Evolutionary conservation across 2,113 vertebrate species (phyloP).

Genomic region (Psilopogon haemacephalus): DNA sequence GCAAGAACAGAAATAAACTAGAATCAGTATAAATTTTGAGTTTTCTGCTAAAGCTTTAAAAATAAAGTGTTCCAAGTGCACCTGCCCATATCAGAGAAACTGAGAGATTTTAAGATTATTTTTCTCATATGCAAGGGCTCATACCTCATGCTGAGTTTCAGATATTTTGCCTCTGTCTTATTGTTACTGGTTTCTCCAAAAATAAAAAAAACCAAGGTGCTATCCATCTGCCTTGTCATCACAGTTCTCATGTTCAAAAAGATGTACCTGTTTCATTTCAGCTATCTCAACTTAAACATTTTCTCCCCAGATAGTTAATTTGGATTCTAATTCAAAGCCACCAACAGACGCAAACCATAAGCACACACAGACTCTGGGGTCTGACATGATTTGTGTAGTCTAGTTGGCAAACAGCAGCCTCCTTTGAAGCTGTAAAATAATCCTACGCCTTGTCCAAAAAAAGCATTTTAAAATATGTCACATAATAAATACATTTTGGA

Average conservation of each 20-base stretch:
- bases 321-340: background rate
- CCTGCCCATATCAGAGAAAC: background rate
- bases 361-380: fast-evolving
- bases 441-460: background rate
- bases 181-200: background rate
- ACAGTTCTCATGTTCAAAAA: background rate
- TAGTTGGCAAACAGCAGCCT: background rate
- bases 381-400: no score
- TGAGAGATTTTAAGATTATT: background rate
- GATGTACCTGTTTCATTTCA: background rate
- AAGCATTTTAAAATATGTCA: background rate
- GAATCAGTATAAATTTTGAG: background rate
- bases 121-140: background rate
- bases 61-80: background rate
- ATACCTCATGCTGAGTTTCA: background rate
- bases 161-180: background rate
- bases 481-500: background rate
- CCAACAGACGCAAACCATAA: background rate
- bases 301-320: background rate
- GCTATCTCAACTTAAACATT: background rate
- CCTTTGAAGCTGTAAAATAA: background rate
- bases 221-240: background rate
- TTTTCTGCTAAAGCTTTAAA: background rate
- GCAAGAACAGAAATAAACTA: background rate
- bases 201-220: background rate